Conservation (phyloP, 2,797 vertebrate genomes). For the Pseudochirops cupreus region DNA sequence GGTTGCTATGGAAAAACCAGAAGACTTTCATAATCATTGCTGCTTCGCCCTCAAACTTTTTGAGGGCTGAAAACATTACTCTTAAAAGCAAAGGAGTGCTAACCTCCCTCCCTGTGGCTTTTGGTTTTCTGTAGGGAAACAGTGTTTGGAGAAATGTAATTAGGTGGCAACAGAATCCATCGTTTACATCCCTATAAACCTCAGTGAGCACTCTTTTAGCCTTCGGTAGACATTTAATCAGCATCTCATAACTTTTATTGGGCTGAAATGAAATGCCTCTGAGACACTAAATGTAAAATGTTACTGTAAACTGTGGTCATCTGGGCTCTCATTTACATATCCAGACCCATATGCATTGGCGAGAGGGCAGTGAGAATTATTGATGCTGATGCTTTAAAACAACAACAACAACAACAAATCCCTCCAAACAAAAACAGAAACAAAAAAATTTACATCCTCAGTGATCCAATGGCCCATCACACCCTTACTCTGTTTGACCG, state of each 20-base stretch:
- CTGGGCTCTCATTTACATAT: slow-evolving; percentile 83
- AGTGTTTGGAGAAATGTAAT: slow-evolving; percentile 80
- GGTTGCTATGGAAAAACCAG: slow-evolving; percentile 56
- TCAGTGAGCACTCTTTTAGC: slow-evolving; percentile 81
- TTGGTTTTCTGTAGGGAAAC: slow-evolving; percentile 74
- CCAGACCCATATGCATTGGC: slow-evolving; percentile 63
- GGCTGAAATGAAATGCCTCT: slow-evolving; percentile 81
- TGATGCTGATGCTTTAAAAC: slow-evolving; percentile 60
- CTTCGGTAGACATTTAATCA: slow-evolving; percentile 85
- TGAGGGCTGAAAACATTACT: slow-evolving; percentile 67
- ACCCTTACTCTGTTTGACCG: neutral
- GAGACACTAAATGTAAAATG: slow-evolving; percentile 83
- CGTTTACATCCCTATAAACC: slow-evolving; percentile 79
- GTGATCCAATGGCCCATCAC: neutral
- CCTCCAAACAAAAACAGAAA: neutral
- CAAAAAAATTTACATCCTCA: neutral
- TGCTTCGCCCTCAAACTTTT: slow-evolving; percentile 62
- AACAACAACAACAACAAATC: neutral
- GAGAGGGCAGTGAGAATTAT: slow-evolving; percentile 67
- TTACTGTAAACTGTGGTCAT: slow-evolving; percentile 77
- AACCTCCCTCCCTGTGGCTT: neutral
- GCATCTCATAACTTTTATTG: slow-evolving; percentile 84
- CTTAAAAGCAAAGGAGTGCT: slow-evolving; percentile 65
- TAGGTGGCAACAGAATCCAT: slow-evolving; percentile 80
- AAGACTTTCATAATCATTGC: slow-evolving; percentile 54